Conservation (phyloP, 2,888 invertebrate genomes). For the Parnassius mnemosyne region DNA sequence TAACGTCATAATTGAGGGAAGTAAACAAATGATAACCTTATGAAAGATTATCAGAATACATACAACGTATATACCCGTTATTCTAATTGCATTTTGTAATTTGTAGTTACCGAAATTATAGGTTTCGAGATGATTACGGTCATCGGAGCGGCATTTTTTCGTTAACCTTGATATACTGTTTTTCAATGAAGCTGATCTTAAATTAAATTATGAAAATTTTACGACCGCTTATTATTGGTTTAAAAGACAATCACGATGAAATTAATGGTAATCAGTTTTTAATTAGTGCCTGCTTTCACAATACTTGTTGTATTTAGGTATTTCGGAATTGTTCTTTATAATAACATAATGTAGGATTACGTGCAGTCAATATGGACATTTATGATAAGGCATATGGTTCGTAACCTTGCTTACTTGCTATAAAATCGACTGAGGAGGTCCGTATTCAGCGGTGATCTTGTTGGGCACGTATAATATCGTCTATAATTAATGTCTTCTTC, state of each 20-base stretch:
- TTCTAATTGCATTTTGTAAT: conserved; percentile 25
- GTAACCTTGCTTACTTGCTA: no score
- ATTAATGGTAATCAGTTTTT: conserved; percentile 18
- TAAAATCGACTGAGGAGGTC: no score
- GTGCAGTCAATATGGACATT: no score
- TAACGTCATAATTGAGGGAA: conserved; percentile 18
- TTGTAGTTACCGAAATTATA: conserved; percentile 22
- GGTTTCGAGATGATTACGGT: conserved; percentile 17
- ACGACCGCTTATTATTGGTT: conserved; percentile 44
- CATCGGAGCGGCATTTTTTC: conserved; percentile 17
- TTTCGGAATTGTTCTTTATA: no score
- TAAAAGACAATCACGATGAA: conserved; percentile 37
- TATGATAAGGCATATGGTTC: no score
- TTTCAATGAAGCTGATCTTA: conserved; percentile 31
- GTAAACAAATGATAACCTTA: conserved; percentile 15
- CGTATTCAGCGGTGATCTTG: no score
- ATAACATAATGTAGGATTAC: no score
- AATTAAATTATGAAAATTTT: conserved; percentile 44
- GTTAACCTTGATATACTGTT: conserved; percentile 26
- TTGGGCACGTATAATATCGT: no score
- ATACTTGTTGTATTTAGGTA: background rate
- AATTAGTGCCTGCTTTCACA: conserved; percentile 9
- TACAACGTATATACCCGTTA: conserved; percentile 10
- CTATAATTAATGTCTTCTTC: no score
- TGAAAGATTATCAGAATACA: conserved; percentile 11